Base-by-base conservation (phyloP, 2,888 invertebrate species). In the Drosophila birchii region DNA sequence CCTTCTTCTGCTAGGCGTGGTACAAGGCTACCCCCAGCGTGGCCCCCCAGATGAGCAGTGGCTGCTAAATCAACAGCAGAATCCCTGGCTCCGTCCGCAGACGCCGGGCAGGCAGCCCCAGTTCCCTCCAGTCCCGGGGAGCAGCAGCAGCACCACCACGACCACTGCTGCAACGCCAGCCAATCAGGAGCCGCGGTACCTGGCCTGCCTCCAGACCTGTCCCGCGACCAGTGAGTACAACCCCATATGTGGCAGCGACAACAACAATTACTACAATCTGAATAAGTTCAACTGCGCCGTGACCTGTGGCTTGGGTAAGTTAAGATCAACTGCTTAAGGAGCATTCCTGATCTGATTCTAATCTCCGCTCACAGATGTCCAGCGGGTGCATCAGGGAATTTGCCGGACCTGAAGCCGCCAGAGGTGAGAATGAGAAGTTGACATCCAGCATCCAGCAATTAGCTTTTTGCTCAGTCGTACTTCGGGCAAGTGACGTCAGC, bases 211-310 rank as follows among this genome's bases (percentile, higher is more conserved):
- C 14, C 81, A 72, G 54, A 59, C 73, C 5, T 92, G 90, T 58
- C 89, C 78, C 26, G 69, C 90, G 0, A 92, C 92, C 38, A 88
- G 81, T 36, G 90, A 92, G 78, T 92, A 92, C 49, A 92, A 92
- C 82, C 92, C 92, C 2, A 83, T 92, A 7, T 92, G 92, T 64
- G 92, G 92, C 58, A 89, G 81, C 34, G 91, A 92, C 72, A 77
- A 67, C 23, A 62, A 81, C 43, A 90, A 85, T 69, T 92, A 92
- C 75, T 88, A 83, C 41, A 92, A 92, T 56, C 29, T 45, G 8
- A 90, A 82, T 18, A 81, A 83, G 39, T 81, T 92, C 32, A 47
- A 88, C 11, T 92, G 92, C 66, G 91, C 92, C 20, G 63, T 78
- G 16, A 57, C 62, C 6, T 92, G 92, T 78, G 92, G 92, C 47